phyloP scores from a whole-genome alignment of 2,888 invertebrate species.

The Operophtera brumata region DNA sequence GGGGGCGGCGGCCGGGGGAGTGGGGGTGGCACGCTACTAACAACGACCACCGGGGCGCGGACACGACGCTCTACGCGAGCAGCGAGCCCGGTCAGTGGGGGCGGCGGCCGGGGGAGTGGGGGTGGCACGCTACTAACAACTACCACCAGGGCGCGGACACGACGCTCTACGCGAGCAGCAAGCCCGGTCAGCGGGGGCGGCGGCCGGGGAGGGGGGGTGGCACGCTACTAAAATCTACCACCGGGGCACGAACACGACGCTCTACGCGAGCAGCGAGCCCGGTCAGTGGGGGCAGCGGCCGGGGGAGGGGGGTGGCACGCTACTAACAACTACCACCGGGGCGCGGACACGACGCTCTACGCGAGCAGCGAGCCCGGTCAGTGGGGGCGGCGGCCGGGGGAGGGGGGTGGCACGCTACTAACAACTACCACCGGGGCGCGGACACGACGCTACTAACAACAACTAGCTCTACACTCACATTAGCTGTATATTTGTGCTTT shows the following conservation, averaged over 20 bases:
- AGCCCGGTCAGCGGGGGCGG: background rate
- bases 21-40: too few species aligned
- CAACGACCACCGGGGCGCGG: slow-evolving; percentile 63
- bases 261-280: slow-evolving; percentile 57
- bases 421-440: slow-evolving; percentile 61
- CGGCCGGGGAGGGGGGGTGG: too few species aligned
- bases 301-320: too few species aligned
- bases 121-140: too few species aligned
- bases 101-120: too few species aligned
- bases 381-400: too few species aligned
- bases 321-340: slow-evolving; percentile 66
- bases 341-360: slow-evolving; percentile 66
- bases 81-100: slow-evolving; percentile 30
- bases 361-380: slow-evolving; percentile 43
- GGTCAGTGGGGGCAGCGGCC: too few species aligned
- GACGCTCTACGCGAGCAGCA: slow-evolving; percentile 64
- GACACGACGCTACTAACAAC: slow-evolving; percentile 70
- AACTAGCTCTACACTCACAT: too few species aligned
- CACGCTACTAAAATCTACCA: too few species aligned
- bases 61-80: slow-evolving; percentile 68
- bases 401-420: too few species aligned
- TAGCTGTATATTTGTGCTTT: too few species aligned
- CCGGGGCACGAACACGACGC: slow-evolving; percentile 63
- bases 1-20: too few species aligned
- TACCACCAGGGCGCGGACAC: slow-evolving; percentile 65